Conservation (phyloP, 1,140 invertebrate genomes). For the Panagrolaimus sp. region DNA sequence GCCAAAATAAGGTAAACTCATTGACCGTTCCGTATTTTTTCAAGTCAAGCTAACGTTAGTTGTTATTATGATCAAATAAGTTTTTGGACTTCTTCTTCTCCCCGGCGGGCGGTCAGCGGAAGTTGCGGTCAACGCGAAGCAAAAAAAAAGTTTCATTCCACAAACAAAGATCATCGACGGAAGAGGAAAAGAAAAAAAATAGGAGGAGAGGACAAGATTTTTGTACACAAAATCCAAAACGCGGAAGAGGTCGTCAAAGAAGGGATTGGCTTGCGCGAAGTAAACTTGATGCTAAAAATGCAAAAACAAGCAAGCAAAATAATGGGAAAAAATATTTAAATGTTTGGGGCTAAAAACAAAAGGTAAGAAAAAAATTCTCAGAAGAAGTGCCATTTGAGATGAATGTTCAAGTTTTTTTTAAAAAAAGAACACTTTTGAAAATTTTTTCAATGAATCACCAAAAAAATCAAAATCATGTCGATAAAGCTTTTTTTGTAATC, state of each 20-base stretch:
- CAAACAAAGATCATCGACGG: slow-evolving; percentile 9
- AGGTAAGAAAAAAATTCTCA: too few relatives aligned
- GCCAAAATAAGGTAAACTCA: too few relatives aligned
- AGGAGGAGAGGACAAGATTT: neutral
- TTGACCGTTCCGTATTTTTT: too few relatives aligned
- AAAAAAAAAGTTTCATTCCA: slow-evolving; percentile 14
- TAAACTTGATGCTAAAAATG: slow-evolving; percentile 10
- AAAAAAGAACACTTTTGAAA: too few relatives aligned
- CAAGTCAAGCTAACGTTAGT: too few relatives aligned
- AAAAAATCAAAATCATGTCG: too few relatives aligned
- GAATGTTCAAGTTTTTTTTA: too few relatives aligned
- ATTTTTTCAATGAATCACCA: too few relatives aligned
- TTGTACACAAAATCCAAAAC: slow-evolving; percentile 19
- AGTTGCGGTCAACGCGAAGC: slow-evolving; percentile 16
- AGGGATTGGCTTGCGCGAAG: neutral
- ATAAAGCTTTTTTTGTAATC: too few relatives aligned
- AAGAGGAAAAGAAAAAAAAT: neutral
- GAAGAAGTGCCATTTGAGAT: too few relatives aligned
- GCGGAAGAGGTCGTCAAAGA: slow-evolving; percentile 13
- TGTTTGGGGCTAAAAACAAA: too few relatives aligned
- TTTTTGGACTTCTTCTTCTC: neutral
- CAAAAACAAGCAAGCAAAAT: neutral
- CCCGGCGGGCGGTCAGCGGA: slow-evolving; percentile 15
- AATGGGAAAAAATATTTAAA: neutral
- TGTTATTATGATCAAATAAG: too few relatives aligned